Evolutionary conservation across 2,113 vertebrate genomes (phyloP), one percentile per base, ranked within the genome.

Genomic region (Candoia aspera): DNA sequence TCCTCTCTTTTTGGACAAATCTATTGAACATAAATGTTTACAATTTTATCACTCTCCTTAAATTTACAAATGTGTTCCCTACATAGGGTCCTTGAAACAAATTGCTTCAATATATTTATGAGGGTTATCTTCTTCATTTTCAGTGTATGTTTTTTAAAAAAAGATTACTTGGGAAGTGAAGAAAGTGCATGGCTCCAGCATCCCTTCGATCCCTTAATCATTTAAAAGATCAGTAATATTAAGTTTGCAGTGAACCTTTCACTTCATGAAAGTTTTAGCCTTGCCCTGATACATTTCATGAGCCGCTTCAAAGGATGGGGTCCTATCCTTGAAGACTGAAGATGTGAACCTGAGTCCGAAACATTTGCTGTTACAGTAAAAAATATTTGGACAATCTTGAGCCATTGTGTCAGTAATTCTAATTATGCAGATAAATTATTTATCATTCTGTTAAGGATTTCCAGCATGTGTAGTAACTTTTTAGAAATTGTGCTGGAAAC

Each of bases 161-260:
- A 49, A 49, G 49, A 8, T 37, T 79, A 79, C 33, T 79, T 79
- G 37, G 33, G 93, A 94, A 79, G 86, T 84, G 87, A 85, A 87
- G 64, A 73, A 59, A 88, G 83, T 60, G 84, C n/a, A 86, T 89
- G 91, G 90, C 11, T 60, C 13, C 49, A n/a, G 10, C 46, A 54
- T 17, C 4, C 17, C 46, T 17, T 29, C 13, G 59, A 26, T 49
- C 15, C 29, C 26, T 26, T 19, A 59, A n/a, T 23, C 26, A 11
- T 4, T 90, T 60, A 53, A 85, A 58, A 84, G 10, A 85, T 4
- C 10, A 10, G 1, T 49, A 86, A 54, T 37, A 23, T 85, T 49
- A 53, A 9, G 2, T 53, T 84, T 64, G 59, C 10, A 13, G 26
- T 73, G 33, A 24, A 46, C 21, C 19, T 37, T 84, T 46, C 23